Conservation (phyloP, 1,140 invertebrate species). For the Penaeus japonicus region DNA sequence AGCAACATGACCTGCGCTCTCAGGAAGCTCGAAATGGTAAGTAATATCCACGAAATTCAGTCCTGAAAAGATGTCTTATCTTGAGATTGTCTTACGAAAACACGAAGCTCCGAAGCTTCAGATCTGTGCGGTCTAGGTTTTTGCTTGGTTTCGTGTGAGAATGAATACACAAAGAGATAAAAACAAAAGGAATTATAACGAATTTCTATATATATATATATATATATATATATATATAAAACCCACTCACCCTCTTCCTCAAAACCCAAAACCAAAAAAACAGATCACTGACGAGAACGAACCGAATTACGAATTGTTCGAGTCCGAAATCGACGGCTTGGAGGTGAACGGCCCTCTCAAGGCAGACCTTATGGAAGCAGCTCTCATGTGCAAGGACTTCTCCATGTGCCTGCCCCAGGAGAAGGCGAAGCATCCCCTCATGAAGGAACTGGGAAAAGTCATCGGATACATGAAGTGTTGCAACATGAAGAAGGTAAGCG, state of each 20-base stretch:
- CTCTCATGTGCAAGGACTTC: slow-evolving; percentile 26
- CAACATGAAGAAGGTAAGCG: slow-evolving; percentile 11
- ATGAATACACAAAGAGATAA: no score
- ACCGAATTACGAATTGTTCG: slow-evolving; percentile 20
- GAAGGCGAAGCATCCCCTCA: slow-evolving; percentile 3
- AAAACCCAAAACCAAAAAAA: no score
- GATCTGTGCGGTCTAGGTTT: no score
- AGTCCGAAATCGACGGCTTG: background rate
- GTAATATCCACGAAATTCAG: background rate
- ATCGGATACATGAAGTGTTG: slow-evolving; percentile 24
- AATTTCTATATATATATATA: no score
- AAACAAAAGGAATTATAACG: no score
- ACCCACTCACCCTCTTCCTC: background rate
- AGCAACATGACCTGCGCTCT: slow-evolving; percentile 47
- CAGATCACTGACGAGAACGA: slow-evolving; percentile 20
- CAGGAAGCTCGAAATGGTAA: slow-evolving; percentile 28
- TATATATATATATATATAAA: no score
- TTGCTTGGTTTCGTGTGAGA: no score
- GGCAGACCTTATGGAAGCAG: slow-evolving; percentile 3
- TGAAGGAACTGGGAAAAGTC: slow-evolving; percentile 15
- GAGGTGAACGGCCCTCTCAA: background rate
- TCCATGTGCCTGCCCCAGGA: slow-evolving; percentile 15
- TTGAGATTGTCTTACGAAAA: background rate
- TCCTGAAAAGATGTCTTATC: background rate
- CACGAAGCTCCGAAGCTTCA: background rate